Evolutionary conservation across 2,888 invertebrate species (phyloP), one percentile per base, ranked within the genome.

Genomic region (Plemyria rubiginata): DNA sequence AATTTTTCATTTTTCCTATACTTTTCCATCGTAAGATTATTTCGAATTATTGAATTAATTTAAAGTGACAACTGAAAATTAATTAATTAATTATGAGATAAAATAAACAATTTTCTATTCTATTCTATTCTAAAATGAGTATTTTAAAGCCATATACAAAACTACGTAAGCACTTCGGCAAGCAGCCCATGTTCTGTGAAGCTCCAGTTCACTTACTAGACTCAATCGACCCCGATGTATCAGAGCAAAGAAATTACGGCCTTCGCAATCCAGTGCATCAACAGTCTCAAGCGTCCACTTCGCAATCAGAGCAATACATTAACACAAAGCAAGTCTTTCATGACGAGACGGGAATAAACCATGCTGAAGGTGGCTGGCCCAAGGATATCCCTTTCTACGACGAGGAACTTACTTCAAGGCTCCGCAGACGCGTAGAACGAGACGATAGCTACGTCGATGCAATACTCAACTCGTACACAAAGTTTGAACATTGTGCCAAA

Each of bases 291-390:
- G 85, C 81, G n/a, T 75, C 78, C 7, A 75, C 75, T 60, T 71
- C 71, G 36, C 78, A 79, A 55, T 83, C 88, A 6, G 76, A 84
- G 57, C 85, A 90, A 45, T 81, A 87, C 72, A 88, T 94, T 9
- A 96, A 95, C 73, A 96, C 96, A 12, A 78, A 70, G 48, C 93
- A 91, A 67, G 91, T 94, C 38, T 92, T 90, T 53, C 86, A 87
- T 57, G 84, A 86, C 29, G 66, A 78, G 7, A 85, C 86, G 36
- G 95, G 96, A 4, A 91, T 96, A 74, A 94, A 94, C 66, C 97
- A 97, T 78, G 87, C 87, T 12, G 97, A 97, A 85, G 97, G 97
- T 46, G 97, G 97, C 2, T 97, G 97, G 97, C 96, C 96, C 0
- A 96, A 95, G 79, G 97, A 97, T 61, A 86, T 95, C 1, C 92